Evolutionary conservation across 1,140 invertebrate genomes (phyloP).

Genomic region (Cherax quadricarinatus): DNA sequence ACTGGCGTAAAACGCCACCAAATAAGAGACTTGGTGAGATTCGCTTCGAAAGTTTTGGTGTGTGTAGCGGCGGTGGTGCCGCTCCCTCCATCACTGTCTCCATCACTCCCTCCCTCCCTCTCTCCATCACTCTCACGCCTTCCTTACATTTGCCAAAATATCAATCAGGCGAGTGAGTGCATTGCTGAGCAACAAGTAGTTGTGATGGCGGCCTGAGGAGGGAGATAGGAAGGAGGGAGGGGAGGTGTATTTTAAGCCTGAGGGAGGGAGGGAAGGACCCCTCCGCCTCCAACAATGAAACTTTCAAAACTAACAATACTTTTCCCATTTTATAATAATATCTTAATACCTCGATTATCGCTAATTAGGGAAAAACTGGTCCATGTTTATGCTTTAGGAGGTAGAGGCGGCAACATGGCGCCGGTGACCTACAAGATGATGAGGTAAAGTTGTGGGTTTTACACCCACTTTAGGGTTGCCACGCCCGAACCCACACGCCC

Average conservation of each 20-base stretch:
- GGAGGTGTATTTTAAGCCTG: slow-evolving; percentile 33
- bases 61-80: slow-evolving; percentile 33
- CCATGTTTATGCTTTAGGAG: background rate
- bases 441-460: slow-evolving; percentile 19
- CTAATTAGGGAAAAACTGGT: slow-evolving; percentile 9
- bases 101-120: slow-evolving; percentile 1
- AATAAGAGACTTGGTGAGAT: background rate
- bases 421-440: slow-evolving; percentile 55
- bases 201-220: slow-evolving; percentile 26
- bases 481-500: slow-evolving; percentile 35
- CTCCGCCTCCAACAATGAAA: slow-evolving; percentile 32
- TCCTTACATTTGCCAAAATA: slow-evolving; percentile 71
- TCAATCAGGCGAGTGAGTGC: slow-evolving; percentile 70
- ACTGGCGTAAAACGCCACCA: slow-evolving; percentile 9
- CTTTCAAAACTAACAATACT: background rate
- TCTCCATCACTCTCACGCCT: slow-evolving; percentile 47
- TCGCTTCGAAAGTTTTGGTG: slow-evolving; percentile 66
- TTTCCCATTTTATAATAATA: slow-evolving; percentile 16
- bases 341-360: slow-evolving; percentile 18
- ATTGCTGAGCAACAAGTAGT: slow-evolving; percentile 70
- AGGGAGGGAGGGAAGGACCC: background rate
- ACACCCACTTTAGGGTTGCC: background rate
- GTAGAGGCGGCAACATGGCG: slow-evolving; percentile 43
- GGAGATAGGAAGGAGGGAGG: slow-evolving; percentile 9
- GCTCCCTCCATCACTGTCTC: background rate